Evolutionary conservation across 2,888 invertebrate species (phyloP).

Genomic region (Charanyca ferruginea): DNA sequence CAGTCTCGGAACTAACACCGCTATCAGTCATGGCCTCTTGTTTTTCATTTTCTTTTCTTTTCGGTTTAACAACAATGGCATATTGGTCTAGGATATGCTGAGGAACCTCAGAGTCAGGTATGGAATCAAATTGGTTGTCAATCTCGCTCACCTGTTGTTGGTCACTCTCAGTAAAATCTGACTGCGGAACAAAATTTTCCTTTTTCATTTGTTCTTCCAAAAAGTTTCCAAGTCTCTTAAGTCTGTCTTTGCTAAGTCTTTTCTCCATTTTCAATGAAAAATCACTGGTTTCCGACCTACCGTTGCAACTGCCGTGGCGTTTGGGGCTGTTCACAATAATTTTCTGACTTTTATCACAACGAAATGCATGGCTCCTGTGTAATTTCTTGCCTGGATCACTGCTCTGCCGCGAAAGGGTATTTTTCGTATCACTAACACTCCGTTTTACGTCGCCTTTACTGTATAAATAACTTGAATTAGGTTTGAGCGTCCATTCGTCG

Average conservation of each 20-base stretch:
- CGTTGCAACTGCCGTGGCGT: slow-evolving; percentile 83
- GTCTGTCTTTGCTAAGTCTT: slow-evolving; percentile 82
- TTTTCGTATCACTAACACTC: slow-evolving; percentile 77
- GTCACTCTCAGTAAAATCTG: slow-evolving; percentile 60
- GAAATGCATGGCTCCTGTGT: slow-evolving; percentile 91
- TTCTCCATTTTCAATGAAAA: slow-evolving; percentile 82
- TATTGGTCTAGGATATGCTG: slow-evolving; percentile 87
- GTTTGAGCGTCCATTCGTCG: slow-evolving; percentile 71
- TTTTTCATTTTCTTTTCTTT: slow-evolving; percentile 76
- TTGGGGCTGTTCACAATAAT: slow-evolving; percentile 75
- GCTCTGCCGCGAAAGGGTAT: slow-evolving; percentile 81
- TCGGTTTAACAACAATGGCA: slow-evolving; percentile 85
- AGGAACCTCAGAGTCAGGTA: slow-evolving; percentile 85
- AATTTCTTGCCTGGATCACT: slow-evolving; percentile 90
- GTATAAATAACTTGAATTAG: slow-evolving; percentile 85
- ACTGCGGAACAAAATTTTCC: slow-evolving; percentile 79
- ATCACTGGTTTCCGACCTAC: slow-evolving; percentile 82
- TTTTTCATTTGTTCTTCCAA: slow-evolving; percentile 87
- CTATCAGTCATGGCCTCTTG: slow-evolving; percentile 87
- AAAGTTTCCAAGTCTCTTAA: slow-evolving; percentile 83
- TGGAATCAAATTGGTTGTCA: slow-evolving; percentile 67
- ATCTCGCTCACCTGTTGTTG: slow-evolving; percentile 67
- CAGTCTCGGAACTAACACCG: slow-evolving; percentile 89
- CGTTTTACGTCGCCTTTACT: slow-evolving; percentile 80
- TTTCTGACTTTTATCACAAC: slow-evolving; percentile 87